Conservation (phyloP, 2,888 invertebrate species). For the Drosophila villosipedis region DNA sequence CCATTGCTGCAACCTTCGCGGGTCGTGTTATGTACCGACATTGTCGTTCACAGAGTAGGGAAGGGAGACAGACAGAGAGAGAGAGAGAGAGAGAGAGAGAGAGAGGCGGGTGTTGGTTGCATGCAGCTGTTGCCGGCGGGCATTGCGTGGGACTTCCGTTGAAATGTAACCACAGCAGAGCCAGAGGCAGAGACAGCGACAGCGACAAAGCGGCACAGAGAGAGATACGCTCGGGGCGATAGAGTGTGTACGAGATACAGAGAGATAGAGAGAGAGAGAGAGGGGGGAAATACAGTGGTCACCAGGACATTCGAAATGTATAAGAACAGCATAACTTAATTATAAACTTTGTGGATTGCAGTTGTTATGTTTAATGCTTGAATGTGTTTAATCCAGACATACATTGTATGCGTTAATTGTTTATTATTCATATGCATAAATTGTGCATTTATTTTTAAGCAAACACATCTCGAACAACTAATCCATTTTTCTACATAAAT, state of each 20-base stretch:
- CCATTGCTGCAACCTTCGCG: slow-evolving; percentile 53
- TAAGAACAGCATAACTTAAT: slow-evolving; percentile 9
- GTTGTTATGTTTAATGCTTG: not conserved
- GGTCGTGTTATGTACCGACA: slow-evolving; percentile 79
- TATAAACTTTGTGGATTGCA: slow-evolving; percentile 1
- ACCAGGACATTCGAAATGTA: not conserved
- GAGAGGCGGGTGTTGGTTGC: slow-evolving; percentile 7
- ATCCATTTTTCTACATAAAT: not conserved
- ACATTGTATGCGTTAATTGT: not conserved
- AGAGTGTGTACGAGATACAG: not conserved
- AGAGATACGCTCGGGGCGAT: slow-evolving; percentile 43
- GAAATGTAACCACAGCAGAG: slow-evolving; percentile 78
- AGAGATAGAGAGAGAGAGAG: slow-evolving; percentile 18
- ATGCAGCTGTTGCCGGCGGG: slow-evolving; percentile 78
- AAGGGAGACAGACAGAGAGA: not conserved
- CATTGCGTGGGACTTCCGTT: slow-evolving; percentile 79
- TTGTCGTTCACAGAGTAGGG: slow-evolving; percentile 68
- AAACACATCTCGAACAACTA: not conserved
- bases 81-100: not conserved
- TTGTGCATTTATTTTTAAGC: not conserved
- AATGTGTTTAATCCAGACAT: not conserved
- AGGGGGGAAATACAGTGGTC: slow-evolving; percentile 10
- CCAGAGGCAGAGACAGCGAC: slow-evolving; percentile 29
- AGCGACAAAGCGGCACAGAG: slow-evolving; percentile 45
- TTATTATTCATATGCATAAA: not conserved